Conservation (phyloP, 2,797 vertebrate species). For the Pangasius sanitwongsei region DNA sequence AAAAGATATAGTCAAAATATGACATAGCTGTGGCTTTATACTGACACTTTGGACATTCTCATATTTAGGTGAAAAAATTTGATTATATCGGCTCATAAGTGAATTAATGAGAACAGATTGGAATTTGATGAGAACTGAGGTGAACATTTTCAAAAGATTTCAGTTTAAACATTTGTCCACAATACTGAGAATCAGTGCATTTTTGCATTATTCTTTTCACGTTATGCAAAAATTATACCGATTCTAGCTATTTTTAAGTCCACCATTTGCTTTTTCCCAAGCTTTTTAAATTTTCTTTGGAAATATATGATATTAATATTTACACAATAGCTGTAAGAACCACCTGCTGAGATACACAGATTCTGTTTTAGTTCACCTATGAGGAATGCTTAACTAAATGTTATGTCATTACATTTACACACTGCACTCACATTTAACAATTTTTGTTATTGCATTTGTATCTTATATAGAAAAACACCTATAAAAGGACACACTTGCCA, state of each 20-base stretch:
- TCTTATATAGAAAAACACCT: constrained; percentile 18
- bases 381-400: neutral
- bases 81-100: neutral
- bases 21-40: neutral
- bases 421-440: neutral
- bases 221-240: neutral
- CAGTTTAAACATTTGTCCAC: neutral
- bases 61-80: neutral
- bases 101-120: neutral
- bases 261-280: neutral
- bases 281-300: neutral
- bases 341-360: neutral
- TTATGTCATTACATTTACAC: neutral
- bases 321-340: neutral
- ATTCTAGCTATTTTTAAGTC: neutral
- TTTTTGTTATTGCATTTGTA: neutral
- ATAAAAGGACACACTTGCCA: constrained; percentile 62
- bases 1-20: neutral
- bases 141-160: neutral
- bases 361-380: neutral
- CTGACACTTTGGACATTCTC: neutral
- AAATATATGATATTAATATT: neutral
- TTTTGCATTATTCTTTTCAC: neutral
- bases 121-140: neutral
- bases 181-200: neutral